Base-by-base conservation (phyloP, 2,113 vertebrate genomes). In the Gobius niger region DNA sequence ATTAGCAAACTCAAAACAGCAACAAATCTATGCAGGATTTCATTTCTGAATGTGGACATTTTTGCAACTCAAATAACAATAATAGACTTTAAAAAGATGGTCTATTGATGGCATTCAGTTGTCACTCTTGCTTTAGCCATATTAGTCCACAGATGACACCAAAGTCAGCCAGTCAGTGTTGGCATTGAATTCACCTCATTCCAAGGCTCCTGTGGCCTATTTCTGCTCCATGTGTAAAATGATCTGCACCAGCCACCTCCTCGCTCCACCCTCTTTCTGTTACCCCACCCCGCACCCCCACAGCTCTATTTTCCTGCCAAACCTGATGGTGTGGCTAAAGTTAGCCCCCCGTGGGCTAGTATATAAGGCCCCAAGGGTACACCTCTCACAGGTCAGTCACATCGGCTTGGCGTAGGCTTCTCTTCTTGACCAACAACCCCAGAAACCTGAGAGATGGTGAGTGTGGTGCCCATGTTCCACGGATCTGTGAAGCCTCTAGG, bases 171-270 rank as follows among this genome's bases (percentile, higher is more conserved):
- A 54, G 41, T 69, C 63, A 79, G 68, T 77, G 76, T 85, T 89
- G 89, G 86, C 87, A 87, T 88, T 86, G 87, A 89, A 92, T 91
- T 92, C 87, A 86, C 78, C 88, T 89, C 91, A 92, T 93, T 93
- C 92, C 88, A 91, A 92, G 88, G 85, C 80, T 73, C 87, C 76
- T 61, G 77, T 10, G n/a, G 19, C 78, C 89, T 91, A 92, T 93
- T 94, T 92, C 90, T 77, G 88, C 89, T 69, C 18, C 63, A 60
- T 70, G 51, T 24, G 92, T 89, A 91, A 93, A 68, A 76, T 6
- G 87, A 94, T 83, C 86, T n/a, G 18, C 10, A 67, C 40, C 70
- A 11, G 53, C 54, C 75, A 76, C 77, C 84, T 81, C 71, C 83
- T 87, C 14, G 65, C 89, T 87, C 88, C 89, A 68, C 88, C 89